Base-by-base conservation (phyloP, 2,888 invertebrate genomes). In the Oscheius myriophilus region DNA sequence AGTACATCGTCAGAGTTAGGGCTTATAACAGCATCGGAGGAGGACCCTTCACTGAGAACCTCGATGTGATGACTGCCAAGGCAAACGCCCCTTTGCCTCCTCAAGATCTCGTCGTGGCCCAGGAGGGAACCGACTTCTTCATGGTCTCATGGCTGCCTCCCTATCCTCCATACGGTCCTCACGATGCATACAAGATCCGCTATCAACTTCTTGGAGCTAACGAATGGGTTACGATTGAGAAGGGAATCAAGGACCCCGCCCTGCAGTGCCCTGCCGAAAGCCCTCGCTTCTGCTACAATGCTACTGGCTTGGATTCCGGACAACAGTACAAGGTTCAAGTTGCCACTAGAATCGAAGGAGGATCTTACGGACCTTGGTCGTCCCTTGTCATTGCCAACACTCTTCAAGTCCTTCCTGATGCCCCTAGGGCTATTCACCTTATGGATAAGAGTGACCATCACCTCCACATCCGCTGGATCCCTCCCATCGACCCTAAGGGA, bases 131-230 rank as follows among this genome's bases (percentile, higher is more conserved):
- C 54, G 82, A 84, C 69, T 86, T 84, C 79, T 85, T 87, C 75
- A 78, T 79, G 71, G 83, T 87, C 46, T 84, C 84, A 12, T 86
- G 86, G 86, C 72, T 86, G 59, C 86, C 86, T 21, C 86, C 86
- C 16, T 86, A 86, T 67, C 86, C 86, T 39, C 86, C 86, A 46
- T 86, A 86, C 70, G 86, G 86, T 14, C 86, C 86, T 11, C 83
- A 86, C 66, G 85, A 86, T 59, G 73, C 76, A 25, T 86, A 84
- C 79, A 85, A 85, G 75, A 73, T 86, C 23, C 76, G 82, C 25
- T 83, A 85, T 61, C 83, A 82, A 59, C 74, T 79, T 23, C 71
- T 85, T n/a, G 81, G 74, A 23, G 70, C 84, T 12, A 33, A 42
- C 16, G 73, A 82, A 49, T 85, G 85, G 85, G 67, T 75, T 14